Percentiles rank a stretch among this genome's conserved stretches.
phyloP scores from a whole-genome alignment of 2,113 vertebrate genomes.

The Lampris incognitus region DNA sequence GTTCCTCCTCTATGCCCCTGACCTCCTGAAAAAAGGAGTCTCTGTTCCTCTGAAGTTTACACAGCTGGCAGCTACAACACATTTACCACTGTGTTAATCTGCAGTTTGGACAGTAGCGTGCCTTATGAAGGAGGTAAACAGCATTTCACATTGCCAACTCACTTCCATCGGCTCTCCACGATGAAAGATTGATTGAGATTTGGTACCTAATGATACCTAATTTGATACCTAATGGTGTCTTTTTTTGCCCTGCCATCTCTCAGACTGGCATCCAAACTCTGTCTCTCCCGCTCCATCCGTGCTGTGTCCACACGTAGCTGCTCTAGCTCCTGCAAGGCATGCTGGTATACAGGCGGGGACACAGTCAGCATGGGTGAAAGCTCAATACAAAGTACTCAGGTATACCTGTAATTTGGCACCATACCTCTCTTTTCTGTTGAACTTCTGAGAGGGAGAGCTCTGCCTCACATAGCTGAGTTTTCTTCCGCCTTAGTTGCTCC shows the following conservation, averaged over 20 bases:
- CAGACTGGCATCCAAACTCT: conserved; percentile 34
- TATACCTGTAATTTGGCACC: background rate
- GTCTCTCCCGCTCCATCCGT: conserved; percentile 60
- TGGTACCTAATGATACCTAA: background rate
- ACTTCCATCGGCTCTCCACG: background rate
- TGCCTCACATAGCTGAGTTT: conserved; percentile 60
- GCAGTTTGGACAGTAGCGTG: background rate
- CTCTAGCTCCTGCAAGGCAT: conserved; percentile 41
- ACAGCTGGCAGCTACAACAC: conserved; percentile 57
- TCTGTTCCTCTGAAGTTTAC: conserved; percentile 64
- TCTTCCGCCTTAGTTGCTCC: conserved; percentile 57
- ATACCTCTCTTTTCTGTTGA: conserved; percentile 71
- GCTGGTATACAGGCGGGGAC: conserved; percentile 56
- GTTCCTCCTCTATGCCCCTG: conserved; percentile 48
- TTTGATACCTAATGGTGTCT: conserved; percentile 71
- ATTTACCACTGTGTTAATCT: conserved; percentile 10
- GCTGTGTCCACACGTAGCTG: conserved; percentile 31
- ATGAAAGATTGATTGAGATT: background rate
- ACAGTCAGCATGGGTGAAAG: conserved; percentile 1
- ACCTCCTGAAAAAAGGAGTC: conserved; percentile 43
- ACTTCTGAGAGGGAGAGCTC: conserved; percentile 64
- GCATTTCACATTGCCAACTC: background rate
- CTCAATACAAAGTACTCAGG: background rate
- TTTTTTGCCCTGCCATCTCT: conserved; percentile 54
- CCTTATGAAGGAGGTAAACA: background rate